Percentiles rank a stretch among this genome's conserved stretches.
These are phyloP conservation scores for Gila robusta DNA, from an alignment of 2,797 vertebrate species.

Conservation along the genomic window DNA sequence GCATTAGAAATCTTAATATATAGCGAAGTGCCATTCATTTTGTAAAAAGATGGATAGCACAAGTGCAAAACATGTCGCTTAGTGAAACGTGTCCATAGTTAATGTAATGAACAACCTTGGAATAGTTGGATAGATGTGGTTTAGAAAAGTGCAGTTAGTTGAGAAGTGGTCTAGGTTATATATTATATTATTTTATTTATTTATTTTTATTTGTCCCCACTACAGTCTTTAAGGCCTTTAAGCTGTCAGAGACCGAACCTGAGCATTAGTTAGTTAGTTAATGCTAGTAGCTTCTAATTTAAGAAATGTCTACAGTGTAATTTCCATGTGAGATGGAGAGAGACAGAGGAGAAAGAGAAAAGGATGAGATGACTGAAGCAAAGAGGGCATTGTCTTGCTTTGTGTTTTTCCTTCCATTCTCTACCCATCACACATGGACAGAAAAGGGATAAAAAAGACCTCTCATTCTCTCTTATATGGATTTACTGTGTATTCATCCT, in stretches of 20 bases:
- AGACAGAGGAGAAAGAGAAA: not conserved
- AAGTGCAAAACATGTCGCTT: constrained; percentile 1
- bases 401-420: constrained; percentile 25
- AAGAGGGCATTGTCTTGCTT: constrained; percentile 17
- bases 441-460: not conserved
- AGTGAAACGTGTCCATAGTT: not conserved
- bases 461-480: not conserved
- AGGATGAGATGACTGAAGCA: constrained; percentile 1
- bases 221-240: not conserved
- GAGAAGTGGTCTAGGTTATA: not conserved
- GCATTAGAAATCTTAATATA: not conserved
- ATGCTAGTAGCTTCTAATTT: constrained; percentile 9
- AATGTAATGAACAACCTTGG: not conserved
- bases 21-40: not conserved
- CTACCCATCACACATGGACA: not conserved
- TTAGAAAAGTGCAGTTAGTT: constrained; percentile 1
- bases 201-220: not conserved
- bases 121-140: not conserved
- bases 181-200: not conserved
- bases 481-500: constrained; percentile 32
- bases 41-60: not conserved
- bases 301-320: not conserved
- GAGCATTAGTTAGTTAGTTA: constrained; percentile 24
- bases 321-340: not conserved
- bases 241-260: constrained; percentile 31